Conservation (phyloP, 2,888 invertebrate genomes). For the Galeruca laticollis region DNA sequence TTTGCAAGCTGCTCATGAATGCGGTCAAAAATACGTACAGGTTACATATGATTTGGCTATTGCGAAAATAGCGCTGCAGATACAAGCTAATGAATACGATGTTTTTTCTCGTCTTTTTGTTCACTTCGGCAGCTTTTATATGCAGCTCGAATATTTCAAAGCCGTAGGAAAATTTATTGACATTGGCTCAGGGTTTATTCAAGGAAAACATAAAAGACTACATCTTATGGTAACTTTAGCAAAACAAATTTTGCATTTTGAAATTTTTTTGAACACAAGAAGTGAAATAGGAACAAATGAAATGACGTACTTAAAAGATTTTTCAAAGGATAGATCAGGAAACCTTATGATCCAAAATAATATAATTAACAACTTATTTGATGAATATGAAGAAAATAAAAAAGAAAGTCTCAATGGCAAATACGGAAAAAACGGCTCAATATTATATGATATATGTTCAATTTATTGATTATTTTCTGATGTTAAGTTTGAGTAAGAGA, state of each 20-base stretch:
- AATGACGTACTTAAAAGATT: not conserved
- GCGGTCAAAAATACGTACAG: conserved; percentile 8
- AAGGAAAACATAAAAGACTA: conserved; percentile 7
- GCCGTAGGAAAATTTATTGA: conserved; percentile 26
- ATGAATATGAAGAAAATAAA: not conserved
- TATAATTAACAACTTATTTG: not conserved
- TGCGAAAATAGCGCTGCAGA: conserved; percentile 14
- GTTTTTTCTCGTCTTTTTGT: not conserved
- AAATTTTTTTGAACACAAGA: conserved; percentile 3
- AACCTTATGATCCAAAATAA: not conserved
- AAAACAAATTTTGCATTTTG: conserved; percentile 20
- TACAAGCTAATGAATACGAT: conserved; percentile 9
- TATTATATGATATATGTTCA: not conserved
- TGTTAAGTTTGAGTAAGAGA: too few species aligned
- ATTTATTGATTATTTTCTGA: not conserved
- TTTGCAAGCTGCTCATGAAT: not conserved
- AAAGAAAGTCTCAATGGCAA: not conserved
- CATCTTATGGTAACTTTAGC: conserved; percentile 1
- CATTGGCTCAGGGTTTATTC: conserved; percentile 12
- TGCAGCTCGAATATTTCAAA: conserved; percentile 22
- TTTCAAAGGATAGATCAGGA: not conserved
- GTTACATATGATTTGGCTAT: conserved; percentile 12
- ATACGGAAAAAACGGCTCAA: not conserved
- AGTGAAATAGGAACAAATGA: not conserved
- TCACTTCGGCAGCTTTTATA: conserved; percentile 17